Base-by-base conservation (phyloP, 2,797 vertebrate genomes). In the Tokudaia tokunoshimensis region DNA sequence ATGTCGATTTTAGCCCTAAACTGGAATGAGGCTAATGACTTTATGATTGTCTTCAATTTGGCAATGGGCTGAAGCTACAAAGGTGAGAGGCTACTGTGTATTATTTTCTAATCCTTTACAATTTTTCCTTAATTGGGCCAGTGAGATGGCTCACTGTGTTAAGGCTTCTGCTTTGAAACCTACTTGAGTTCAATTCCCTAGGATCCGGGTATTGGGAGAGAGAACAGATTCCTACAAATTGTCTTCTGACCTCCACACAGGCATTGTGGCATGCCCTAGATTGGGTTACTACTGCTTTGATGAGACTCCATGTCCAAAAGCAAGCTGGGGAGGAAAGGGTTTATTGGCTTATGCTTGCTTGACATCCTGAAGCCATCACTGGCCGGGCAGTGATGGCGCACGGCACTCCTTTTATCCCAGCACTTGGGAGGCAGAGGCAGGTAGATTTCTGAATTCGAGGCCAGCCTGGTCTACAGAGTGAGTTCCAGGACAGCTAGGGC, bases 71-170 rank as follows among this genome's bases (percentile, higher is more conserved):
- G 29, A 65, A 84, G 12, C 50, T 61, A 20, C 19, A 65, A 47
- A 83, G 57, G 5, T 24, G 15, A 86, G 29, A 79, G 13, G 88
- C 74, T 57, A 81, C 9, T 41, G 57, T 81, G 47, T 34, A 29
- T 47, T 75, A 78, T 20, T 96, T 74, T 76, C 59, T 57, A 89
- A 59, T 55, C n/a, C 67, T 94, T 94, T 59, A 82, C 47, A 78
- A 20, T 57, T 41, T 93, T 70, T 29, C 15, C 50, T 57, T 72
- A 41, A 14, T 20, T 57, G 22, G 50, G n/a, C 67, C n/a, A 74
- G n/a, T 37, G 70, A 72, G n/a, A 20, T 44, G 70, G 26, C 52
- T 75, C n/a, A 13, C 15, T 29, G n/a, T 37, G 4, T 44, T 41
- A 88, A 88, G 50, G 52, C 52, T 57, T 55, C 59, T 74, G 22